Evolutionary conservation across 2,113 vertebrate species (phyloP), one percentile per base, ranked within the genome.

Genomic region (Corvus hawaiiensis): DNA sequence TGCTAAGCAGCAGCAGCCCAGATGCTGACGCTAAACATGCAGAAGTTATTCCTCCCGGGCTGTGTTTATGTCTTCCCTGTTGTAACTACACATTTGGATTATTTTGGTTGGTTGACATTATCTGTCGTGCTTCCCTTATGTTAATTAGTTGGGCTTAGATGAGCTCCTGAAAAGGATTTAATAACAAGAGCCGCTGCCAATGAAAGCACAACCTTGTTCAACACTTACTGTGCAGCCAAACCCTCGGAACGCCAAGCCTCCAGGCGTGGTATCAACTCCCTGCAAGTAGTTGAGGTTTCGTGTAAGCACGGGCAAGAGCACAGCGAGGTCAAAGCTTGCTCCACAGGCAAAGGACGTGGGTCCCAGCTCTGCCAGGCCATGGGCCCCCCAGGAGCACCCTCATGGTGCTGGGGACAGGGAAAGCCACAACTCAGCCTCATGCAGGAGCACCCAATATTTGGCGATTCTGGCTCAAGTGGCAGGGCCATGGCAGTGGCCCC

Each of bases 91-190:
- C 55, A 3, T 87, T 44, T 11, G 54, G 90, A 39, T 90, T 73
- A n/a, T 51, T 92, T 76, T 68, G 63, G 83, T 64, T 21, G 35
- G 67, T 49, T 66, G 87, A 82, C 79, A 46, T 76, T 76, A 66
- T 74, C 78, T 46, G 48, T 58, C 20, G 2, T 41, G 59, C 76
- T 94, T 92, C 83, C 90, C 72, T 52, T 69, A 66, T 66, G 90
- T 74, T 92, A 94, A 93, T 93, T 95, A 88, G 59, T 44, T 77
- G 94, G 92, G 83, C 43, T 88, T 24, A 80, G 82, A 94, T 49
- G 90, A 94, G 94, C 72, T 93, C 90, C 95, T 7, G 30, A 91
- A 69, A 83, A 83, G 80, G 90, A 88, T 85, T 90, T 83, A 88
- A 90, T 49, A 94, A 51, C 78, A 66, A 35, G 67, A 46, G 62